A percentile compares a stretch with the other conserved stretches of the same genome.
Conservation (phyloP, 2,797 vertebrate genomes). For the Philypnodon macrostomus region DNA sequence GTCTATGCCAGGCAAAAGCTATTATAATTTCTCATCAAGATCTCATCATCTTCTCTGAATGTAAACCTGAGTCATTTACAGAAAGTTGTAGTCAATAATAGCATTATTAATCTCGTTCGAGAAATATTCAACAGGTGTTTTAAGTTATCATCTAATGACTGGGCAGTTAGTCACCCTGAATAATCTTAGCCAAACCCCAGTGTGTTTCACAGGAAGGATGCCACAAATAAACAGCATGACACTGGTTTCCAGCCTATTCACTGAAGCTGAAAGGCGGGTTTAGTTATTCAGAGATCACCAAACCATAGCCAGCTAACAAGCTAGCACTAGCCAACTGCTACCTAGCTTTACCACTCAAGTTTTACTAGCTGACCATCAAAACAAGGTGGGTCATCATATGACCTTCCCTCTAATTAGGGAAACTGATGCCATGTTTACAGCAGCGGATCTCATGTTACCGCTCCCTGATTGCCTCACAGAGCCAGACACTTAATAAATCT, state of each 20-base stretch:
- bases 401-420: conserved; percentile 37
- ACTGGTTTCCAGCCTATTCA: conserved; percentile 8
- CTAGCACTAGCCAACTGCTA: conserved; percentile 42
- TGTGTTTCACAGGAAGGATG: background rate
- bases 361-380: conserved; percentile 36
- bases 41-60: background rate
- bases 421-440: conserved; percentile 10
- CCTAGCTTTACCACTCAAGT: conserved; percentile 31
- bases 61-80: conserved; percentile 1
- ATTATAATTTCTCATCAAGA: background rate
- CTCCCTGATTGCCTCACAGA: background rate
- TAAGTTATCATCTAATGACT: conserved; percentile 11
- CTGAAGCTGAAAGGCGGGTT: background rate
- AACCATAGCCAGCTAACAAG: conserved; percentile 19
- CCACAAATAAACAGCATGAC: conserved; percentile 27
- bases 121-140: conserved; percentile 46
- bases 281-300: conserved; percentile 8
- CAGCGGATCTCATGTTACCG: conserved; percentile 5
- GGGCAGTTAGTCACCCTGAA: conserved; percentile 8
- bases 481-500: conserved; percentile 28
- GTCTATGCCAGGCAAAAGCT: background rate
- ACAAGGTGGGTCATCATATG: conserved; percentile 42
- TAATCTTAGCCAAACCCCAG: background rate
- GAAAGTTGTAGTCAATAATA: background rate
- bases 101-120: background rate